phyloP scores from a whole-genome alignment of 1,140 invertebrate species.

The Cherax quadricarinatus region DNA sequence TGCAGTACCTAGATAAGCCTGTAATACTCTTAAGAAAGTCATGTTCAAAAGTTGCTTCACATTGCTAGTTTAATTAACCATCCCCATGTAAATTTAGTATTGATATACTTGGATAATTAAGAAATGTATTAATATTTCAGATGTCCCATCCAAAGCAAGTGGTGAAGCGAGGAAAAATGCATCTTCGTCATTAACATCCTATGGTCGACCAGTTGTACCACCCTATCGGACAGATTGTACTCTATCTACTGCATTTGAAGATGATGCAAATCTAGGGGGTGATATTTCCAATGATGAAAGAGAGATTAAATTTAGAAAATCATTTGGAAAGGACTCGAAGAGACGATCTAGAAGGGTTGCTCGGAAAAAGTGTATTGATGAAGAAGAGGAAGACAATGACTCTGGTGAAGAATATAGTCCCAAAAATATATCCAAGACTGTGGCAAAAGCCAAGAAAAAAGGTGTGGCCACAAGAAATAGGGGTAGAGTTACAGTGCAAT shows the following conservation, averaged over 20 bases:
- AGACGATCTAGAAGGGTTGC: slow-evolving; percentile 67
- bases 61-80: no score
- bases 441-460: slow-evolving; percentile 48
- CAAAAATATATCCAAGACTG: slow-evolving; percentile 47
- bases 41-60: no score
- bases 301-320: slow-evolving; percentile 24
- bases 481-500: slow-evolving; percentile 59
- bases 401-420: slow-evolving; percentile 72
- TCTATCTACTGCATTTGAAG: slow-evolving; percentile 65
- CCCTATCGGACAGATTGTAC: slow-evolving; percentile 16
- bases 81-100: no score
- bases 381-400: slow-evolving; percentile 67
- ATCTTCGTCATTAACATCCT: slow-evolving; percentile 17
- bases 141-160: slow-evolving; percentile 1
- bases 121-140: slow-evolving; percentile 11
- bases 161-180: slow-evolving; percentile 24
- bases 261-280: slow-evolving; percentile 76
- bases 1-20: not conserved
- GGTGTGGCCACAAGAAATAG: slow-evolving; percentile 50
- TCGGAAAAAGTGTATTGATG: slow-evolving; percentile 49
- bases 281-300: slow-evolving; percentile 74
- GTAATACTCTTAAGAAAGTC: no score
- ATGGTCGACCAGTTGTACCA: slow-evolving; percentile 40
- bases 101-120: not conserved
- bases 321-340: slow-evolving; percentile 38